Evolutionary conservation across 1,140 invertebrate species (phyloP).

Genomic region (Drosophila sp.): DNA sequence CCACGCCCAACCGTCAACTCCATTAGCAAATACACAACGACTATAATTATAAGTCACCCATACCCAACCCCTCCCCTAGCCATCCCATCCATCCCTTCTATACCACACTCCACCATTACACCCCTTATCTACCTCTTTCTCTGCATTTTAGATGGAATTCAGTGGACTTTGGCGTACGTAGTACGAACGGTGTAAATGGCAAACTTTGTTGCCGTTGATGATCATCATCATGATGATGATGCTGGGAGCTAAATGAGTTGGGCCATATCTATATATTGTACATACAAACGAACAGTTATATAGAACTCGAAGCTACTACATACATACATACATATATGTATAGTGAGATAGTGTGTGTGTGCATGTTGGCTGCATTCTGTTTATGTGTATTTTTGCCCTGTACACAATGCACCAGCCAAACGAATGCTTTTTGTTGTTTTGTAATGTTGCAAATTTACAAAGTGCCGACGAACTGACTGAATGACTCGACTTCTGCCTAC

Average conservation of each 20-base stretch:
- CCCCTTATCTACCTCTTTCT: not conserved
- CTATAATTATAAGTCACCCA: constrained; percentile 49
- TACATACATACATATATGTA: constrained; percentile 4
- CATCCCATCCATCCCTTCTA: not conserved
- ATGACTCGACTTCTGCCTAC: not conserved
- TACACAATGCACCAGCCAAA: constrained; percentile 9
- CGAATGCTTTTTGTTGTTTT: constrained; percentile 31
- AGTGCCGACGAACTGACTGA: constrained; percentile 16
- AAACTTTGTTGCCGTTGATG: constrained; percentile 47
- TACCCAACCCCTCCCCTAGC: not conserved
- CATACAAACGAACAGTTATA: constrained; percentile 27
- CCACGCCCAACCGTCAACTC: constrained; percentile 49
- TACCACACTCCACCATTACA: not conserved
- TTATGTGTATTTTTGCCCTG: constrained; percentile 36
- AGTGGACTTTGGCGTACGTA: constrained; percentile 38
- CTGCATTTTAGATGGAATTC: constrained; percentile 9
- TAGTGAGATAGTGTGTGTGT: not conserved
- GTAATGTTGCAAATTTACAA: constrained; percentile 18
- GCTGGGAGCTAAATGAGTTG: constrained; percentile 59
- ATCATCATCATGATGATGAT: constrained; percentile 26
- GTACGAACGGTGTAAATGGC: constrained; percentile 44
- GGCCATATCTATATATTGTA: constrained; percentile 50
- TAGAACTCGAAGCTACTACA: constrained; percentile 16
- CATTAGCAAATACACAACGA: constrained; percentile 61
- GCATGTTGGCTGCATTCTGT: constrained; percentile 32